Conservation (phyloP, 1,140 invertebrate species). For the Rhyacophila brunnea region DNA sequence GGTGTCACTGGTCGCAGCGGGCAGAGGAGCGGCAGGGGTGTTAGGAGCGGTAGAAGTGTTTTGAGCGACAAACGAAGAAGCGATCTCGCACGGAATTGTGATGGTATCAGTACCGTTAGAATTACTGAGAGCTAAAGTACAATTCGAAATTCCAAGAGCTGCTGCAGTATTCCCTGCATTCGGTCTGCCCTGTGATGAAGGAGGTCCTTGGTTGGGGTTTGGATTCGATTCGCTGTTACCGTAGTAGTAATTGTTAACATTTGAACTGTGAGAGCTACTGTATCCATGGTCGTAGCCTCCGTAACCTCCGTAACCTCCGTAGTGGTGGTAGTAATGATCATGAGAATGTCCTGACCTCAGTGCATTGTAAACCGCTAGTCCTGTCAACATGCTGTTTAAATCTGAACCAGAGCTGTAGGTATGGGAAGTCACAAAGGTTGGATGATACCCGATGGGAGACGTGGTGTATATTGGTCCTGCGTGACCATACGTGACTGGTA, state of each 20-base stretch:
- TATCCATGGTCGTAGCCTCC: neutral
- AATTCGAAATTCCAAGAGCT: slow-evolving; percentile 11
- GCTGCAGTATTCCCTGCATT: neutral
- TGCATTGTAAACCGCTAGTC: slow-evolving; percentile 23
- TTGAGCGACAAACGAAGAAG: slow-evolving; percentile 15
- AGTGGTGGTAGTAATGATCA: neutral
- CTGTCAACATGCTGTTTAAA: slow-evolving; percentile 17
- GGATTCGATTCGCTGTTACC: slow-evolving; percentile 1
- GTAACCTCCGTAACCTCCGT: too few relatives aligned
- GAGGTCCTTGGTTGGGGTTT: neutral
- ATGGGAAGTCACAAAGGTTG: neutral
- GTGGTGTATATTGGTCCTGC: neutral
- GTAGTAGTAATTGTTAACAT: neutral
- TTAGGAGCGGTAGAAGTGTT: neutral
- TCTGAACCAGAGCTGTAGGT: slow-evolving; percentile 6
- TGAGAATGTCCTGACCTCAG: slow-evolving; percentile 12
- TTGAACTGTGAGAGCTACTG: neutral
- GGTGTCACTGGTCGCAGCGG: neutral
- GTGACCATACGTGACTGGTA: neutral
- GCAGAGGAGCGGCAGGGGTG: neutral
- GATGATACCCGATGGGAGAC: neutral
- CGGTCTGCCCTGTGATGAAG: too few relatives aligned
- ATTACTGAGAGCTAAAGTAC: slow-evolving; percentile 10
- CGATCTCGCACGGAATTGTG: slow-evolving; percentile 28
- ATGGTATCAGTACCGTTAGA: slow-evolving; percentile 5